Evolutionary conservation across 1,140 invertebrate species (phyloP), one percentile per base, ranked within the genome.

Genomic region (Oncopodura yosiiana): DNA sequence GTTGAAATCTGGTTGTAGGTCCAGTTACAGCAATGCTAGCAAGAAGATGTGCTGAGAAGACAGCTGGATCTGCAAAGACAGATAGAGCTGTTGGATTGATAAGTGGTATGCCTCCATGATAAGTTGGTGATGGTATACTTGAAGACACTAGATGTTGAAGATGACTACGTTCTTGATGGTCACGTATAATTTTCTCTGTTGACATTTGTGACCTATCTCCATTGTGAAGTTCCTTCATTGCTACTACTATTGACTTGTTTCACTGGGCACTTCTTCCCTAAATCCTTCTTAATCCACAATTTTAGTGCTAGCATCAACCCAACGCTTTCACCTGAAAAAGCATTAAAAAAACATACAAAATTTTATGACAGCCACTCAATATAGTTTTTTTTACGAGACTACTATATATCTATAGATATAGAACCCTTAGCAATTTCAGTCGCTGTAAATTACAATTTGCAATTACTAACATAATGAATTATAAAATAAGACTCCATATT

Each of bases 111-210:
- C 54, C 55, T 3, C 3, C 16, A 5, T 23, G 23, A 38, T 50
- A 58, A 4, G 61, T 48, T 11, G 61, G 54, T 18, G 55, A 56
- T 21, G 53, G 50, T 8, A 58, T 45, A 24, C 52, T 49, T 1
- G 57, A 57, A 12, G 57, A 43, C 9, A 62, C 61, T 9, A 60
- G 23, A 18, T 63, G 61, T 21, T 58, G 58, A 2, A 63, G 32
- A 16, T 49, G 42, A 43, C 32, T 51, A 5, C 49, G 41, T 23
- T 63, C 61, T 37, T 55, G 55, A n/a, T 52, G 46, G 11, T 34
- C 37, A 43, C 53, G 11, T 16, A 58, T 27, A 44, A 43, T 37
- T 29, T 55, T 53, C 14, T 53, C 42, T 21, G 44, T 9, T 1
- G 51, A 23, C 30, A 58, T 19, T 29, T 53, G 56, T 23, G 39